Base-by-base conservation (phyloP, 2,797 vertebrate genomes). In the Hypotaenidia philippensis region DNA sequence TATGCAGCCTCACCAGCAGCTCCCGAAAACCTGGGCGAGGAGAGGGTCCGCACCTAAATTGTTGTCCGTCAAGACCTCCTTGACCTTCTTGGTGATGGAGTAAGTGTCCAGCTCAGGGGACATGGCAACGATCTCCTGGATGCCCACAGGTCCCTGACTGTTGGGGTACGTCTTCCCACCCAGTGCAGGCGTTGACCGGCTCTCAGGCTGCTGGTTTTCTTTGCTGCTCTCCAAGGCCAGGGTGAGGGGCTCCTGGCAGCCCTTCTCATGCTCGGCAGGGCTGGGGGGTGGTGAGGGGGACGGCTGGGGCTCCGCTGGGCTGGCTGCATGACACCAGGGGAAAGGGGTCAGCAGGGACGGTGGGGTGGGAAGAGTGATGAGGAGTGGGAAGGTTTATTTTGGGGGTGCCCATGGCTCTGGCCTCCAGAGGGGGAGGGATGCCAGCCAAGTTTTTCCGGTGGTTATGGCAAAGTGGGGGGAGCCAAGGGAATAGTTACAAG, bases 41-140 rank as follows among this genome's bases (percentile, higher is more conserved):
- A 72, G 59, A 89, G 60, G 91, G 16, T 55, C 75, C 94, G 1
- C 98, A 99, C 99, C 99, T 84, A 99, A 98, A 97, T 99, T 99
- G 98, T 99, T 99, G 98, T 99, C 99, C 0, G 99, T 99, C 91
- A 99, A 98, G 95, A 99, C 99, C 95, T 99, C 99, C 96, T 99
- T 99, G 95, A 99, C 99, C 94, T 99, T 99, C 98, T 99, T 99
- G 96, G 99, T 99, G 97, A 99, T 99, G 97, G 98, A 97, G 56
- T 99, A 99, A 1, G 99, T 99, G 98, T 99, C 99, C 79, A 99
- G 98, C 96, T 99, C 99, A 0, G 99, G 98, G 57, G 99, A 99
- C 98, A 99, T 99, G 96, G 99, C 99, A 29, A 99, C 99, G 3
- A 99, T 98, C 96, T 99, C 99, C 98, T 99, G 99, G 97, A 99